Base-by-base conservation (phyloP, 2,113 vertebrate genomes). In the Mustela nigripes region DNA sequence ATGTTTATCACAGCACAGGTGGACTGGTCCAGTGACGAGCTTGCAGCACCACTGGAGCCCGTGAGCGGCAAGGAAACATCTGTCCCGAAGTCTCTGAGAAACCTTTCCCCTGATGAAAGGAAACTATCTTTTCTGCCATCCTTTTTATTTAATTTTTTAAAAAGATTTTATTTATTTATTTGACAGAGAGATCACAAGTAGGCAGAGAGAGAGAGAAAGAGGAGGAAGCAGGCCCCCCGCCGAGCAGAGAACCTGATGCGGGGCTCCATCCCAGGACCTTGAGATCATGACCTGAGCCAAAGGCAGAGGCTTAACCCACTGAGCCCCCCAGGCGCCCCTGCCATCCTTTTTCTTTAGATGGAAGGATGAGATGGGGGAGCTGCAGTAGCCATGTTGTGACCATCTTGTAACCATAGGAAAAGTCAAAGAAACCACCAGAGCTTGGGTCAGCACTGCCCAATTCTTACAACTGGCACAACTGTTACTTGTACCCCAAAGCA, bases 221-320 rank as follows among this genome's bases (percentile, higher is more conserved):
- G 39, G 39, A 39, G 53, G 16, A 56, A 18, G 16, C 53, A 56
- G 53, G 16, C 53, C 5, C 16, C 16, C 53, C 5, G 1, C 16
- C 1, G 5, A 56, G 53, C 5, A 18, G 53, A 56, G 53, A 56
- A 1, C 16, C 53, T 5, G 0, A 18, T 56, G 15, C 5, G 1
- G 53, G 53, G 4, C 53, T 56, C 16, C 0, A 56, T 56, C 16
- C 53, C 53, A 56, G 53, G 53, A 56, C 53, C 16, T 5, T 56
- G 16, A 18, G 53, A 56, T 56, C 16, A 56, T 56, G 53, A 56
- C 16, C 53, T 56, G 53, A 56, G 53, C 16, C 5, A 16, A 18
- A 56, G 53, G 53, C 53, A 56, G 53, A 56, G 53, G 53, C 16
- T 56, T 56, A 56, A 56, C 16, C 53, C 16, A 18, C 53, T 56